Conservation (phyloP, 64 coral and sea anemone genomes). For the Montipora capricornis region DNA sequence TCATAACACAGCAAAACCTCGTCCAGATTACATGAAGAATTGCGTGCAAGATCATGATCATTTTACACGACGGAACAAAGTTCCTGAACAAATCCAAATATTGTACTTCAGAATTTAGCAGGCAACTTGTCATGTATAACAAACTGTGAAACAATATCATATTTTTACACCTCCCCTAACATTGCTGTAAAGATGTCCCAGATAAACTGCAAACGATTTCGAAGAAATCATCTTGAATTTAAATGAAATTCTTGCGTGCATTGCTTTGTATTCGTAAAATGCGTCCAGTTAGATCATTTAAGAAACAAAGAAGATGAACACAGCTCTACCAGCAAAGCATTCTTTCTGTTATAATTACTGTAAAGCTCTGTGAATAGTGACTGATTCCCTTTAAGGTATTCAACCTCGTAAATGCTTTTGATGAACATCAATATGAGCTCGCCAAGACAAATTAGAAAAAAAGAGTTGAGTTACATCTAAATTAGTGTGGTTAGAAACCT, state of each 20-base stretch:
- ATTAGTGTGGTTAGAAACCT: too few relatives aligned
- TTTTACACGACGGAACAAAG: not conserved
- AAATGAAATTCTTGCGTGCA: not conserved
- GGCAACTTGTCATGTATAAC: not conserved
- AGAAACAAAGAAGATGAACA: not conserved
- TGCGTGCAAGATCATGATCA: too few relatives aligned
- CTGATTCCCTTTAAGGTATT: too few relatives aligned
- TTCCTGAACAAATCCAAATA: not conserved
- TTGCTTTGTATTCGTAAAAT: not conserved
- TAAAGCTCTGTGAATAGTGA: not conserved
- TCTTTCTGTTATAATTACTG: not conserved
- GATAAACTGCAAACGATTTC: not conserved
- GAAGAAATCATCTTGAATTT: too few relatives aligned
- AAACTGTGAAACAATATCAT: not conserved
- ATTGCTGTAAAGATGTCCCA: not conserved
- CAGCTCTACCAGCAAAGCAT: not conserved
- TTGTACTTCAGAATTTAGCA: not conserved
- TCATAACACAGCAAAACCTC: too few relatives aligned
- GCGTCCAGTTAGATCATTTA: not conserved
- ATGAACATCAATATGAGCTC: too few relatives aligned
- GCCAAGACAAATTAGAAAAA: too few relatives aligned
- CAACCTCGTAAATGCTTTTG: too few relatives aligned
- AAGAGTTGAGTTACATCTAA: too few relatives aligned
- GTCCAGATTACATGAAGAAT: too few relatives aligned
- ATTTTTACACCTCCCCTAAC: not conserved